phyloP scores from a whole-genome alignment of 2,888 invertebrate species.

The Micoletzkya japonica region DNA sequence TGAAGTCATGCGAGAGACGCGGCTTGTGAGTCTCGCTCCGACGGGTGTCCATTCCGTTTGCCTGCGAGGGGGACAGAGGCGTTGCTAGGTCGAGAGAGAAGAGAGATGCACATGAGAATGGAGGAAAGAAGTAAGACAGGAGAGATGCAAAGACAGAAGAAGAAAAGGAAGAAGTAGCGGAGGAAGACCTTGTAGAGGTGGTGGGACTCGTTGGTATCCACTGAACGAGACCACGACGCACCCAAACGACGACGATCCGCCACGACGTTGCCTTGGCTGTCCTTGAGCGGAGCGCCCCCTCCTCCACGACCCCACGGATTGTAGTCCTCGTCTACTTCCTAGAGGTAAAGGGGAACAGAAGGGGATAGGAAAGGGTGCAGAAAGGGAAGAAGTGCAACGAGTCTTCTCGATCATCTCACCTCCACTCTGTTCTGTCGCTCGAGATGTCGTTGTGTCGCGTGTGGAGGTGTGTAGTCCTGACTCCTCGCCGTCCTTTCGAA shows the following conservation, averaged over 20 bases:
- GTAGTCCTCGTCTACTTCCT: slow-evolving; percentile 24
- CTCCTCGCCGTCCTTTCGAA: too few relatives aligned
- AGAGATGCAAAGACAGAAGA: not conserved
- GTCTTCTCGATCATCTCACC: too few relatives aligned
- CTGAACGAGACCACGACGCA: slow-evolving; percentile 30
- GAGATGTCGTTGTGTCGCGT: too few relatives aligned
- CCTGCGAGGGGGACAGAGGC: slow-evolving; percentile 4
- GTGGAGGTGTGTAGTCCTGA: too few relatives aligned
- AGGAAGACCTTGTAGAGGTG: slow-evolving; percentile 22
- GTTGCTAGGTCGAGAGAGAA: not conserved
- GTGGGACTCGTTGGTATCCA: slow-evolving; percentile 34
- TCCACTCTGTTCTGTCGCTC: not conserved
- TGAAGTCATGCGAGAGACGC: not conserved
- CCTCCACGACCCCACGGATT: slow-evolving; percentile 36
- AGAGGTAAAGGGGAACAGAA: not conserved
- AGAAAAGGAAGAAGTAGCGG: not conserved
- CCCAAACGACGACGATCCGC: slow-evolving; percentile 35
- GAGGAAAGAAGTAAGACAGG: not conserved
- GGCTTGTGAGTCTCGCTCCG: not conserved
- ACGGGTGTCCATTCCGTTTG: too few relatives aligned
- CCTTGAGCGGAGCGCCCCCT: slow-evolving; percentile 37
- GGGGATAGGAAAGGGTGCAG: not conserved
- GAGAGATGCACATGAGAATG: not conserved
- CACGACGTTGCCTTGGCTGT: slow-evolving; percentile 34
- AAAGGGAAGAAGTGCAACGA: not conserved